Evolutionary conservation across 2,113 vertebrate genomes (phyloP).

Genomic region (Taxidea taxus): DNA sequence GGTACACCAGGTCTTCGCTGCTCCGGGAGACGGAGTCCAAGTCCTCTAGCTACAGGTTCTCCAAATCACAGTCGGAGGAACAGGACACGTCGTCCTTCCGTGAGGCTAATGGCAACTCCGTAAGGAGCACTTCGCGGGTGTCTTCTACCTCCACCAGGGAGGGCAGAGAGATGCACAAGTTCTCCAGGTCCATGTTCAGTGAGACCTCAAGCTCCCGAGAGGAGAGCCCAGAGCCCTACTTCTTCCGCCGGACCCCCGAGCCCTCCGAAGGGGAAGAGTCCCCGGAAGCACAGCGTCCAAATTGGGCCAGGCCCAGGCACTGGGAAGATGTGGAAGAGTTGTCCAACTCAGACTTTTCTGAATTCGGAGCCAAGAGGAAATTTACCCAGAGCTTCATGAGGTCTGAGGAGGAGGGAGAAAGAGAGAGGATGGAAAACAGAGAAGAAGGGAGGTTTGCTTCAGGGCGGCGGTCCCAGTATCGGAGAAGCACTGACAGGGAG

Average conservation of each 20-base stretch:
- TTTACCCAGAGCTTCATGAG: conserved; percentile 84
- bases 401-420: conserved; percentile 82
- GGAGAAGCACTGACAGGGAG: conserved; percentile 72
- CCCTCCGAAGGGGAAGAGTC: conserved; percentile 75
- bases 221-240: conserved; percentile 79
- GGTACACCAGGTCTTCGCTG: conserved; percentile 77
- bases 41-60: conserved; percentile 86
- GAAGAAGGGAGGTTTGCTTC: conserved; percentile 82
- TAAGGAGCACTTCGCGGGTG: conserved; percentile 81
- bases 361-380: conserved; percentile 86
- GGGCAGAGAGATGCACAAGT: conserved; percentile 74
- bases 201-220: conserved; percentile 76
- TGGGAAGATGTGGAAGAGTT: conserved; percentile 79
- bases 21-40: conserved; percentile 78
- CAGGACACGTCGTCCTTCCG: conserved; percentile 74
- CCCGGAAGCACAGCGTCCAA: conserved; percentile 62
- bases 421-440: conserved; percentile 76
- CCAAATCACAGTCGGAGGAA: conserved; percentile 81
- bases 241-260: conserved; percentile 74
- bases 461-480: conserved; percentile 73
- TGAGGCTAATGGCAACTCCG: conserved; percentile 74
- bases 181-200: conserved; percentile 79
- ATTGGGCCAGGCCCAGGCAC: conserved; percentile 67
- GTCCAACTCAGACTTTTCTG: conserved; percentile 76
- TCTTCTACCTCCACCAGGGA: conserved; percentile 79